Evolutionary conservation across 2,797 vertebrate species (phyloP), one percentile per base, ranked within the genome.

Genomic region (Gadopsis marmoratus): DNA sequence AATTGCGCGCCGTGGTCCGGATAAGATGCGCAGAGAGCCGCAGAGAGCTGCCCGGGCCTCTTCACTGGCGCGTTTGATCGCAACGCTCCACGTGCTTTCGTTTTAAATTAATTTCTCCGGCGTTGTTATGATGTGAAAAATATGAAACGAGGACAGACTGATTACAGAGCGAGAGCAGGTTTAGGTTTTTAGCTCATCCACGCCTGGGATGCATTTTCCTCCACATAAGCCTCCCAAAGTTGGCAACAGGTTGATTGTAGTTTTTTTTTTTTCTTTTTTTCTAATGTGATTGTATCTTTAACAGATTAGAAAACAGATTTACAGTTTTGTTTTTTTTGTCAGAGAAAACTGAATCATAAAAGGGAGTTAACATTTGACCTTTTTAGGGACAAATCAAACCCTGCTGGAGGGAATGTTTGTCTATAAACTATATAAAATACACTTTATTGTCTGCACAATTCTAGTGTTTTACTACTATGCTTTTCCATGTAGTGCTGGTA

Each of bases 1-100:
- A 90, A 90, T 86, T 89, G 84, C 62, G 83, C 79, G 73, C 76
- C 16, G 66, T 63, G 85, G 77, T 71, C 83, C 76, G 72, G 78
- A 84, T 65, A 65, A 64, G 79, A 82, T 35, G 78, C 81, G 26
- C 26, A 26, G 26, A 26, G 26, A 26, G 26, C 26, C 26, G 26
- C 26, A 26, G 76, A 66, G 81, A 67, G 73, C 81, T 84, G 70
- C 84, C 66, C 82, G 65, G 76, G 86, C 83, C 83, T 39, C 3
- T 81, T 88, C 80, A 79, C 77, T 87, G 86, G 84, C 79, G 79
- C 82, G 74, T 73, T 73, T 31, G 23, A 74, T 73, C 80, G 19
- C 39, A 71, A 78, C 55, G 68, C 31, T 17, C 35, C 71, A 71
- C 72, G 66, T 76, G 75, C 47, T 64, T 61, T 79, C 84, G 55